Conservation (phyloP, 2,797 vertebrate species). For the Acestrorhynchus altus region DNA sequence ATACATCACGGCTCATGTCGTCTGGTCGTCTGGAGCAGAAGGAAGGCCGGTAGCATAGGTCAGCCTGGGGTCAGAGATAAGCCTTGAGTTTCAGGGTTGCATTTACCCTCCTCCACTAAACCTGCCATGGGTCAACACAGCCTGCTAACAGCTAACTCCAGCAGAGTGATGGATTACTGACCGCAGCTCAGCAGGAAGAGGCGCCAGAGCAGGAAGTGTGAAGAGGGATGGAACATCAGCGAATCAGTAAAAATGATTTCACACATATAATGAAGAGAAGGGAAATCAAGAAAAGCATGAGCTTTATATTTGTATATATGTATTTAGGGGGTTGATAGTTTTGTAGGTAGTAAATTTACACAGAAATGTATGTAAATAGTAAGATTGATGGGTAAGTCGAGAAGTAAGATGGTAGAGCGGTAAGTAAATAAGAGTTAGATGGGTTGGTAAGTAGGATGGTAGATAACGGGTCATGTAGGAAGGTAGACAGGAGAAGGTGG, state of each 20-base stretch:
- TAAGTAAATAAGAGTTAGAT: too few relatives aligned
- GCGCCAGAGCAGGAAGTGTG: conserved; percentile 28
- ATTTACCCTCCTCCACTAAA: conserved; percentile 11
- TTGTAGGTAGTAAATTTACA: too few relatives aligned
- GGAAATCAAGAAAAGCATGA: too few relatives aligned
- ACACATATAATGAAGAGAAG: background rate
- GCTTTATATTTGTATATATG: too few relatives aligned
- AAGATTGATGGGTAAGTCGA: too few relatives aligned
- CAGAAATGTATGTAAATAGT: too few relatives aligned
- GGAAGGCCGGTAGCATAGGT: conserved; percentile 45
- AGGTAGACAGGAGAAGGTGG: too few relatives aligned
- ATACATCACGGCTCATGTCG: conserved; percentile 1
- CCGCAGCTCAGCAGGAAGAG: conserved; percentile 14
- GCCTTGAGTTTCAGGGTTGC: background rate
- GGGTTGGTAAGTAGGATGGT: too few relatives aligned
- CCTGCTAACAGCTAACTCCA: conserved; percentile 40
- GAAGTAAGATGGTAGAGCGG: too few relatives aligned
- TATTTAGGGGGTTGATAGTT: too few relatives aligned
- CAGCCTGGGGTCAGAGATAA: background rate
- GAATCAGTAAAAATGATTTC: background rate
- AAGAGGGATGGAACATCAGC: conserved; percentile 20
- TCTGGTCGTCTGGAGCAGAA: conserved; percentile 53
- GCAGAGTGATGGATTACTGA: conserved; percentile 52
- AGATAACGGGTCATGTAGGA: too few relatives aligned
- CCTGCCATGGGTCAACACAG: conserved; percentile 38